These are phyloP conservation scores for Poecilia latipinna DNA, from an alignment of 2,113 vertebrate species.

Conservation along the genomic window DNA sequence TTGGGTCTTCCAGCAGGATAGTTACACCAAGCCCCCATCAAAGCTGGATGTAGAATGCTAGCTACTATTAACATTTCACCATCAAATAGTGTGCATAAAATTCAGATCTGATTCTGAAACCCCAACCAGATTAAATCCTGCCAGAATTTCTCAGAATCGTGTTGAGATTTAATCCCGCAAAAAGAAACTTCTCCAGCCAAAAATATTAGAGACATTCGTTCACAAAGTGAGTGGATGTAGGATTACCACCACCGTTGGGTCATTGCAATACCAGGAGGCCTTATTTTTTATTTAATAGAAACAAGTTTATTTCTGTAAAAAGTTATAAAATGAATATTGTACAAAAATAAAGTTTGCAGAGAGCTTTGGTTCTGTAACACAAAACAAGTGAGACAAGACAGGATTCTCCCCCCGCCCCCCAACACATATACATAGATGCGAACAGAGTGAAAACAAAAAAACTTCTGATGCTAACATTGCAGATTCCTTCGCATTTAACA, in stretches of 20 bases:
- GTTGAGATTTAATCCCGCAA: too few relatives aligned
- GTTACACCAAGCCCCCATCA: too few relatives aligned
- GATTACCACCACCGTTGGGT: conserved; percentile 21
- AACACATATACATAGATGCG: conserved; percentile 46
- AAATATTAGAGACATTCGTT: background rate
- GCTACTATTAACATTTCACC: too few relatives aligned
- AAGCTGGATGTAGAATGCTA: too few relatives aligned
- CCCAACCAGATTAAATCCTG: too few relatives aligned
- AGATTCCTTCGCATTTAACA: conserved; percentile 33
- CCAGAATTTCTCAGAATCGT: too few relatives aligned
- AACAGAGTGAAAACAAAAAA: conserved; percentile 46
- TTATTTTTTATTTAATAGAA: conserved; percentile 84
- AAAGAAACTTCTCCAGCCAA: background rate
- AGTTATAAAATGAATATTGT: conserved; percentile 99
- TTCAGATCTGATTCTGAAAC: too few relatives aligned
- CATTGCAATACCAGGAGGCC: conserved; percentile 57
- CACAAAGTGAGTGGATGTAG: background rate
- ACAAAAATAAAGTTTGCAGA: conserved; percentile 99
- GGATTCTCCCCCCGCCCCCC: conserved; percentile 18
- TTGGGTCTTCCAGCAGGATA: too few relatives aligned
- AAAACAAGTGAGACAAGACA: conserved; percentile 87
- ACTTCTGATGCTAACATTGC: conserved; percentile 46
- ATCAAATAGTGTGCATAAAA: too few relatives aligned
- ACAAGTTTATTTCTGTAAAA: conserved; percentile 98
- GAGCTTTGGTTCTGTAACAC: conserved; percentile 99